Conservation (phyloP, 2,797 vertebrate genomes). For the Falco novaeseelandiae region DNA sequence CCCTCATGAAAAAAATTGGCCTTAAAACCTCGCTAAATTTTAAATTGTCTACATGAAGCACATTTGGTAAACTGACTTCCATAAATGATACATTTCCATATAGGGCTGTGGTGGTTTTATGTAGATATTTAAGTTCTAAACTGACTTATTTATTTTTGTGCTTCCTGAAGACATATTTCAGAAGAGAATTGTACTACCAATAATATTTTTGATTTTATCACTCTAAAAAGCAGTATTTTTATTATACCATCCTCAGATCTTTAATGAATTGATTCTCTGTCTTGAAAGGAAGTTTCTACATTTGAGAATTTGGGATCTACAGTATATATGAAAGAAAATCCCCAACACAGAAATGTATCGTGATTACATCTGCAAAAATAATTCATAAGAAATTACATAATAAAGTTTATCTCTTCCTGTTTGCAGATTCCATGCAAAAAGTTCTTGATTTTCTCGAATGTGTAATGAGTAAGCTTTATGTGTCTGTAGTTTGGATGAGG, state of each 20-base stretch:
- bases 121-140: not conserved
- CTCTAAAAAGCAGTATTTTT: not conserved
- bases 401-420: not conserved
- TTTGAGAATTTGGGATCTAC: not conserved
- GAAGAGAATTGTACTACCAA: not conserved
- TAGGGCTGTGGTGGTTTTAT: not conserved
- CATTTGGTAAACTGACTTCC: not conserved
- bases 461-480: not conserved
- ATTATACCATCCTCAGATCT: not conserved
- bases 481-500: not conserved
- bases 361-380: not conserved
- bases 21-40: not conserved
- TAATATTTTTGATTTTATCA: not conserved
- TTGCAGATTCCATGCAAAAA: not conserved
- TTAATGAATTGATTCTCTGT: not conserved
- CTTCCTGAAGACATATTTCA: not conserved
- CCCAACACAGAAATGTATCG: not conserved
- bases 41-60: not conserved
- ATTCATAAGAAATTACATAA: not conserved
- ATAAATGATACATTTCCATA: not conserved
- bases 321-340: not conserved
- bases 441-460: not conserved
- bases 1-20: not conserved
- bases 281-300: not conserved
- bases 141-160: not conserved